Conservation (phyloP, 2,113 vertebrate species). For the Lycaon pictus region DNA sequence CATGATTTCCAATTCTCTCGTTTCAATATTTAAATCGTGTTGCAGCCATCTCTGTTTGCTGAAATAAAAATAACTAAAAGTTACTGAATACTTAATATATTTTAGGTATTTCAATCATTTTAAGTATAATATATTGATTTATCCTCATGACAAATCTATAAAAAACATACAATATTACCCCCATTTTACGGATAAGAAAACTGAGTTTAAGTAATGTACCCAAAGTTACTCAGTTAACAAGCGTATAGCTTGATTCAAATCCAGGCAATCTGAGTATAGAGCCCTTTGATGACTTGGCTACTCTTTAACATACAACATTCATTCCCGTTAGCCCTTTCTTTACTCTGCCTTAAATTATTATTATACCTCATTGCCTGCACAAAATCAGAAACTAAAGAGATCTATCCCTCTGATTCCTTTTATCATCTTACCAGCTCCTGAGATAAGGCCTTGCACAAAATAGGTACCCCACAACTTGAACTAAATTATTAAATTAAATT, state of each 20-base stretch:
- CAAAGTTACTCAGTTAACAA: neutral
- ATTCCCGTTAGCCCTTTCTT: neutral
- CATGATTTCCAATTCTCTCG: neutral
- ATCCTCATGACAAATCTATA: neutral
- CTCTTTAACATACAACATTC: neutral
- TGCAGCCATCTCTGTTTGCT: neutral
- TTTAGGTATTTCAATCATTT: neutral
- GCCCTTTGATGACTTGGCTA: neutral
- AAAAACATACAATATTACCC: neutral
- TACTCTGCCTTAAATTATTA: neutral
- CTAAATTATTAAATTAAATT: conserved; percentile 49
- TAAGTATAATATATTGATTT: neutral
- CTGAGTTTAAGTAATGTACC: neutral
- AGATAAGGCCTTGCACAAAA: neutral
- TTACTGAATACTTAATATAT: neutral
- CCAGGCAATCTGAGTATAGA: neutral
- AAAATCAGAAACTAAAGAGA: neutral
- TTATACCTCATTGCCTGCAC: neutral
- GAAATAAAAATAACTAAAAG: neutral
- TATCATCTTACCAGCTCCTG: neutral
- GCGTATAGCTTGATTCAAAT: neutral
- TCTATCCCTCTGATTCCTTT: neutral
- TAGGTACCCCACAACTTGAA: neutral
- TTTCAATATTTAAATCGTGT: conserved; percentile 29
- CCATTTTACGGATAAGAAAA: conserved; percentile 9